Evolutionary conservation across 1,140 invertebrate species (phyloP).

Genomic region (Tetramorium parvispinum): DNA sequence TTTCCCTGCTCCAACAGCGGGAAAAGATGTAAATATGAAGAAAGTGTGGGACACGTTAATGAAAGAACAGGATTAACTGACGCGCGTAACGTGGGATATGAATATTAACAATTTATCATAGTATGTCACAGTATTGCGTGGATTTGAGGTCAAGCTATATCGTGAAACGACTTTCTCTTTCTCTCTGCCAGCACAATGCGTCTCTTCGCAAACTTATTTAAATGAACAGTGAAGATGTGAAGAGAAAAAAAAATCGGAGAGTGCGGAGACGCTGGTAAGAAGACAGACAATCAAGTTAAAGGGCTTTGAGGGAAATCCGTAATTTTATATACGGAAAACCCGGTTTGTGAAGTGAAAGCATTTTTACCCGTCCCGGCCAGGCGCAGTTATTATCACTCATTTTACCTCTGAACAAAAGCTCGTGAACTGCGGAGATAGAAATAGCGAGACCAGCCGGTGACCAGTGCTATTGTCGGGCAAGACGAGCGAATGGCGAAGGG

Average conservation of each 20-base stretch:
- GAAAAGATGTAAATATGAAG: background rate
- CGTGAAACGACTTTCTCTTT: background rate
- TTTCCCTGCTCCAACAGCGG: background rate
- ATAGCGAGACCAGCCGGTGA: slow-evolving; percentile 37
- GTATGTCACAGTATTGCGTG: background rate
- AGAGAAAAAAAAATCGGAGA: slow-evolving; percentile 30
- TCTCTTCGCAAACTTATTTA: slow-evolving; percentile 7
- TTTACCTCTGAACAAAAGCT: slow-evolving; percentile 66
- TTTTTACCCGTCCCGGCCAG: slow-evolving; percentile 61
- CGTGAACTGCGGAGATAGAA: slow-evolving; percentile 50
- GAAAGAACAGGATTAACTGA: background rate
- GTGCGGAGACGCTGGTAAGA: background rate
- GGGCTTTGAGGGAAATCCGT: slow-evolving; percentile 38
- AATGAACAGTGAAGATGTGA: background rate
- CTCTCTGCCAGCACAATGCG: background rate
- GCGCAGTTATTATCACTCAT: slow-evolving; percentile 67
- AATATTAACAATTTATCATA: slow-evolving; percentile 44
- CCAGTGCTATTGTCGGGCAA: slow-evolving; percentile 44
- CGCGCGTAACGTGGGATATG: slow-evolving; percentile 10
- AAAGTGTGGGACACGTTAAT: slow-evolving; percentile 38
- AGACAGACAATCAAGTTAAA: slow-evolving; percentile 37
- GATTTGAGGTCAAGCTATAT: slow-evolving; percentile 12
- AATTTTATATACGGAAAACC: slow-evolving; percentile 64
- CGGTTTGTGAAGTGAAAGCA: slow-evolving; percentile 24
- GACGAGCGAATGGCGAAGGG: slow-evolving; percentile 2